Evolutionary conservation across 2,113 vertebrate species (phyloP).

Genomic region (Neodon shergylaensis): DNA sequence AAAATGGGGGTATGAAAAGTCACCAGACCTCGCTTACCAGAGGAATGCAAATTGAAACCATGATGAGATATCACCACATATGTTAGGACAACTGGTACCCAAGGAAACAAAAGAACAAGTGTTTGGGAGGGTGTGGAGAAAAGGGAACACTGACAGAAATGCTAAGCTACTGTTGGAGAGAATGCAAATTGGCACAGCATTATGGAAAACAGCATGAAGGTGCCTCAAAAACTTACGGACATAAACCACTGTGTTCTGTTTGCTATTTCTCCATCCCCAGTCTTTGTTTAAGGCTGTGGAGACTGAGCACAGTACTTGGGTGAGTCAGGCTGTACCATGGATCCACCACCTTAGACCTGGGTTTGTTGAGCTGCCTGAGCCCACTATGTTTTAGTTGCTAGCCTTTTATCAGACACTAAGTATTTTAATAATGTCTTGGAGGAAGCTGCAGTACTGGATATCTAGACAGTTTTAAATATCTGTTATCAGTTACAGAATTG

Average conservation of each 20-base stretch:
- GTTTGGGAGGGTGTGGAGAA: not conserved
- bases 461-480: not conserved
- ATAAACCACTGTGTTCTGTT: not conserved
- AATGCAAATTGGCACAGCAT: not conserved
- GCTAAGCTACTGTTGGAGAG: not conserved
- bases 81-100: not conserved
- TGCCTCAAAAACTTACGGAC: constrained; percentile 31
- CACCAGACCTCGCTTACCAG: too few relatives aligned
- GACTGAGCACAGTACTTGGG: not conserved
- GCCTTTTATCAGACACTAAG: not conserved
- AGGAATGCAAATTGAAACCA: not conserved
- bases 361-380: not conserved
- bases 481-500: not conserved
- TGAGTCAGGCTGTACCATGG: too few relatives aligned
- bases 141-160: not conserved
- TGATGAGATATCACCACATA: not conserved
- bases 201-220: not conserved
- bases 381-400: not conserved
- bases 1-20: not conserved
- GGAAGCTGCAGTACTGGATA: not conserved
- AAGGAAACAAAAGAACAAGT: not conserved
- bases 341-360: not conserved
- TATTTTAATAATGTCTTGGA: not conserved
- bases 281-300: not conserved
- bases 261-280: not conserved